Percentiles rank a stretch among this genome's conserved stretches.
Conservation (phyloP, 1,140 invertebrate genomes). For the Euglossa dilemma region DNA sequence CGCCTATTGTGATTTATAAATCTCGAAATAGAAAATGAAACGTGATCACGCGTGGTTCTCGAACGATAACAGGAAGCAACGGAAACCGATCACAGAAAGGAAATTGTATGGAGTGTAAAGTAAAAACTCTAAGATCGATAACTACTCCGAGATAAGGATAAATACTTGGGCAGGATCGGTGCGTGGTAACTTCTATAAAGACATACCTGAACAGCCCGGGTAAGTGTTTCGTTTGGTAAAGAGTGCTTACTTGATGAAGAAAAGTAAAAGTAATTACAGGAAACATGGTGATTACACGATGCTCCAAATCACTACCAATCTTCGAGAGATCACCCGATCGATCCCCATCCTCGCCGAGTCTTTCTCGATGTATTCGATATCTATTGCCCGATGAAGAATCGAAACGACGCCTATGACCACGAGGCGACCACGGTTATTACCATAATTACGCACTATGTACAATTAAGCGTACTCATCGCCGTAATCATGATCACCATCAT, state of each 20-base stretch:
- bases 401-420: conserved; percentile 8
- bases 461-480: conserved; percentile 55
- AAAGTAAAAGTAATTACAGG: not conserved
- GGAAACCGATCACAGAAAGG: not conserved
- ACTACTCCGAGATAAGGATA: not conserved
- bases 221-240: not conserved
- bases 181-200: too few relatives aligned
- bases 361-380: not conserved
- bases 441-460: conserved; percentile 53
- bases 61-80: too few relatives aligned
- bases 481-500: conserved; percentile 59
- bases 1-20: too few relatives aligned
- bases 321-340: not conserved
- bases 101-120: not conserved
- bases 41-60: too few relatives aligned
- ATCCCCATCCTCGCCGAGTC: not conserved
- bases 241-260: not conserved
- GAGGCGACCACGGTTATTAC: conserved; percentile 54
- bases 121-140: not conserved
- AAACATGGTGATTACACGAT: not conserved
- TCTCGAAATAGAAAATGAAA: too few relatives aligned
- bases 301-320: not conserved
- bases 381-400: not conserved
- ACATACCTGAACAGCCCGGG: too few relatives aligned
- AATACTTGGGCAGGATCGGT: too few relatives aligned